Percentiles rank a stretch among this genome's conserved stretches.
These are phyloP conservation scores for Drymonia ruficornis DNA, from an alignment of 2,888 invertebrate species.

Conservation along the genomic window DNA sequence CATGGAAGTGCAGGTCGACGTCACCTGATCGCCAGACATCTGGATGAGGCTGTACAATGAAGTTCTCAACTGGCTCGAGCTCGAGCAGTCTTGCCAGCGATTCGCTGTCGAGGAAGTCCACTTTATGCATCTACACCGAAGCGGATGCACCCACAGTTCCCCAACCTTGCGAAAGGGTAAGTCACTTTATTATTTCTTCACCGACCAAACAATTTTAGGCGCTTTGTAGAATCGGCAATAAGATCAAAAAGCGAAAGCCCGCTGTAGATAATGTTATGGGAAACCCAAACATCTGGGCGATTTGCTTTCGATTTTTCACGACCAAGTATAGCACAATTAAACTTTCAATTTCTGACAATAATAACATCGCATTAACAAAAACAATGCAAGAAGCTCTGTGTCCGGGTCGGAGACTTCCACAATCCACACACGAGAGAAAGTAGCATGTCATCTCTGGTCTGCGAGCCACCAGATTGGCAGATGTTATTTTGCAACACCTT, in stretches of 20 bases:
- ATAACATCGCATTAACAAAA: slow-evolving; percentile 73
- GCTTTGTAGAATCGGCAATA: slow-evolving; percentile 18
- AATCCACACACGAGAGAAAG: slow-evolving; percentile 64
- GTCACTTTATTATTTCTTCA: slow-evolving; percentile 23
- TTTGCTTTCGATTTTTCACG: slow-evolving; percentile 70
- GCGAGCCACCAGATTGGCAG: slow-evolving; percentile 40
- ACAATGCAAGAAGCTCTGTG: slow-evolving; percentile 68
- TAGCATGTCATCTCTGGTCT: slow-evolving; percentile 63
- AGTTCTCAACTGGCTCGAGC: slow-evolving; percentile 87
- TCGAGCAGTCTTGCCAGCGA: slow-evolving; percentile 88
- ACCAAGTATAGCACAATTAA: slow-evolving; percentile 61
- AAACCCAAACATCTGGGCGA: slow-evolving; percentile 50
- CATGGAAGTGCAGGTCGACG: slow-evolving; percentile 72
- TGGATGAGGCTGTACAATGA: slow-evolving; percentile 74
- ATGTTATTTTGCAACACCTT: slow-evolving; percentile 62
- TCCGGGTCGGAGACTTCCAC: slow-evolving; percentile 68
- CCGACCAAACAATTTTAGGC: too few species aligned
- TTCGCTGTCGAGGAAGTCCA: slow-evolving; percentile 86
- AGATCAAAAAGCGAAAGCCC: slow-evolving; percentile 45
- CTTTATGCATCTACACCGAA: slow-evolving; percentile 87
- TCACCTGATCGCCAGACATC: slow-evolving; percentile 63
- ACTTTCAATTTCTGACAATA: slow-evolving; percentile 74
- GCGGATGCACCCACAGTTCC: slow-evolving; percentile 74
- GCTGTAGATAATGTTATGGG: slow-evolving; percentile 38
- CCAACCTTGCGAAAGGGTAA: slow-evolving; percentile 82